Evolutionary conservation across 2,113 vertebrate genomes (phyloP).

Genomic region (Shinisaurus crocodilurus): DNA sequence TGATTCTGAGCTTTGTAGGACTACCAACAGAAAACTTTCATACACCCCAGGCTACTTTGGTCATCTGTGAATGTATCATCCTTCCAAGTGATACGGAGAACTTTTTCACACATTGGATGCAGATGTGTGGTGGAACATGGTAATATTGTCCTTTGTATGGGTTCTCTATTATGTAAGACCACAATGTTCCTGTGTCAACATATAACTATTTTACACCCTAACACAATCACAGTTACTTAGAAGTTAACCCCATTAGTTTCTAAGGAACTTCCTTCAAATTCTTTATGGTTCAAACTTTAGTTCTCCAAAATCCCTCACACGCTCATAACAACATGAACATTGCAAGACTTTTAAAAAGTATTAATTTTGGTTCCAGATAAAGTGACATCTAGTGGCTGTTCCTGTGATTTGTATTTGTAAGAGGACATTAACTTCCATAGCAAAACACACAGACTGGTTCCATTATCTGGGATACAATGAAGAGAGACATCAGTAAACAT

Average conservation of each 20-base stretch:
- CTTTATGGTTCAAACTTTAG: background rate
- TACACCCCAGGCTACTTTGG: background rate
- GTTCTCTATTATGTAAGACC: background rate
- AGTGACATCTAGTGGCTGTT: slow-evolving; percentile 5
- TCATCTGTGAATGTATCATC: background rate
- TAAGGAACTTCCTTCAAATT: background rate
- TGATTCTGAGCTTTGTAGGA: too few relatives aligned
- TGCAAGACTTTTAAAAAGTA: background rate
- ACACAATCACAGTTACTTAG: background rate
- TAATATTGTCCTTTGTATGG: background rate
- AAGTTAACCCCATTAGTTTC: background rate
- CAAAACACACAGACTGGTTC: background rate
- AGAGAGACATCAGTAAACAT: background rate
- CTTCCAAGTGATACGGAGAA: background rate
- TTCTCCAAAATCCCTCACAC: background rate
- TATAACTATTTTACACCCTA: background rate
- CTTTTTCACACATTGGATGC: background rate
- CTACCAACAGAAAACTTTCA: background rate
- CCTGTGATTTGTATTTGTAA: background rate
- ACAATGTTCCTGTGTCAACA: background rate
- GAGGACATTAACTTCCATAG: background rate
- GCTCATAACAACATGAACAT: background rate
- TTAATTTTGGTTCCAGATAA: background rate
- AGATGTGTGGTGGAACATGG: background rate
- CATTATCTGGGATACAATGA: background rate